Evolutionary conservation across 2,888 invertebrate species (phyloP).

Genomic region (Parasteatoda lunata): DNA sequence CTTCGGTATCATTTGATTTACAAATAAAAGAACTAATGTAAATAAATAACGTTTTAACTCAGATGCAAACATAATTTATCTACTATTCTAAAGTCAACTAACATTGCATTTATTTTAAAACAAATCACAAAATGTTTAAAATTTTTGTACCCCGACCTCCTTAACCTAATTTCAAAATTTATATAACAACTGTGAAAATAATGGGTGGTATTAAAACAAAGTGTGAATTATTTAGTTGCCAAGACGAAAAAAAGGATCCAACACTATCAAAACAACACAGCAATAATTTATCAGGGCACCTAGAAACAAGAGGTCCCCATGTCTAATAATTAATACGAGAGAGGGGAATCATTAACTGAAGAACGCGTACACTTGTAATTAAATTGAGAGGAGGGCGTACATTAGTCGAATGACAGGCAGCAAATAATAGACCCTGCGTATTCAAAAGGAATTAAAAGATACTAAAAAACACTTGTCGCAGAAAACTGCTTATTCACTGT

Average conservation of each 20-base stretch:
- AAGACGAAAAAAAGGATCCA: neutral
- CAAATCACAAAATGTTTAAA: no score
- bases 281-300: neutral
- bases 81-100: no score
- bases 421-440: conserved; percentile 28
- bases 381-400: conserved; percentile 5
- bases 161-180: no score
- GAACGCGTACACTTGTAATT: conserved; percentile 5
- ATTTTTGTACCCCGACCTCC: no score
- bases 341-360: neutral
- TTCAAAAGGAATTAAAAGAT: conserved; percentile 27
- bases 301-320: neutral
- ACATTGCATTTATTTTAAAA: no score
- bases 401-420: neutral
- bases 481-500: conserved; percentile 35
- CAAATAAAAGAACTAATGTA: no score
- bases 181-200: no score
- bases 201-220: no score
- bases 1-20: no score
- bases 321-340: conserved; percentile 2
- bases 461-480: conserved; percentile 45
- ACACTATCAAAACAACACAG: neutral
- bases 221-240: neutral
- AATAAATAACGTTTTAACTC: no score
- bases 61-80: no score